phyloP scores from a whole-genome alignment of 2,888 invertebrate genomes.

The Caenorhabditis virilis region DNA sequence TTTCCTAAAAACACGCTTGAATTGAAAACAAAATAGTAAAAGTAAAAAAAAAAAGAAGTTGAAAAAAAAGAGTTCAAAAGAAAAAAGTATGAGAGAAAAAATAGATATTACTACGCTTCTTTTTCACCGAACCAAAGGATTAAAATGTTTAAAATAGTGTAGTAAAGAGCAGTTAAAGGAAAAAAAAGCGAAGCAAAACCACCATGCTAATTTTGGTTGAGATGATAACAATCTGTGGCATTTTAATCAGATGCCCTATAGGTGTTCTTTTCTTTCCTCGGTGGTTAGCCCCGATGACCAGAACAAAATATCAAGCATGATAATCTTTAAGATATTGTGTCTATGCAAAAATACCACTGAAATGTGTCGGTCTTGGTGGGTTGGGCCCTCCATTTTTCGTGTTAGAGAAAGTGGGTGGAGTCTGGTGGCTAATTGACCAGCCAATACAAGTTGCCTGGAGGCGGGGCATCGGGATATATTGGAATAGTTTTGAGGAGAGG shows the following conservation, averaged over 20 bases:
- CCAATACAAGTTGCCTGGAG: neutral
- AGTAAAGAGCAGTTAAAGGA: slow-evolving; percentile 1
- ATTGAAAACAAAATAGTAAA: neutral
- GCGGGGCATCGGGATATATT: neutral
- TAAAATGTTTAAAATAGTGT: too few species aligned
- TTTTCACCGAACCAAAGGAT: neutral
- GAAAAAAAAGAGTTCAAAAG: neutral
- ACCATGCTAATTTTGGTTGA: too few species aligned
- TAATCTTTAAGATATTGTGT: too few species aligned
- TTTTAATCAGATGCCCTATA: too few species aligned
- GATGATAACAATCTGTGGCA: too few species aligned
- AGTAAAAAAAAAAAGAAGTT: neutral
- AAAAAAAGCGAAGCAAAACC: neutral
- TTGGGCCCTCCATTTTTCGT: too few species aligned
- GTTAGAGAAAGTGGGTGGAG: slow-evolving; percentile 1
- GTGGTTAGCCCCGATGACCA: too few species aligned
- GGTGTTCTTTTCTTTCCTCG: too few species aligned
- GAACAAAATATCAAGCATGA: too few species aligned
- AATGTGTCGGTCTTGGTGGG: too few species aligned
- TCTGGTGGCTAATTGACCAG: neutral
- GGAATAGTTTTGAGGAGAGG: neutral
- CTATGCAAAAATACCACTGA: too few species aligned
- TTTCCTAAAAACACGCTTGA: neutral
- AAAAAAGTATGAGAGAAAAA: neutral
- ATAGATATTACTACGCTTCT: neutral